phyloP scores from a whole-genome alignment of 2,113 vertebrate species.

The Castor canadensis region DNA sequence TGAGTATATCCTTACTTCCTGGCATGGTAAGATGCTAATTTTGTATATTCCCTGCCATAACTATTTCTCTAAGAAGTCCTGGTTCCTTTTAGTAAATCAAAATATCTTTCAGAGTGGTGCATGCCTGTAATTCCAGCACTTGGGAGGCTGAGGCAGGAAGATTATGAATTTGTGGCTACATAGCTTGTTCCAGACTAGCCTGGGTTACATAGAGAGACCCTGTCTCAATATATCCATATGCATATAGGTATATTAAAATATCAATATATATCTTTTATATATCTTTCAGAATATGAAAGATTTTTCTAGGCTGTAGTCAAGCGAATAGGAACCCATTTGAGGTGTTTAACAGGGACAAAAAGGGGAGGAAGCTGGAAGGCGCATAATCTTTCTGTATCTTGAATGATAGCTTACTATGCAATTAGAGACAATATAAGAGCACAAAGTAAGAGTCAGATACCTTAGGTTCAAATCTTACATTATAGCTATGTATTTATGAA shows the following conservation, averaged over 20 bases:
- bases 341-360: not conserved
- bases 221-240: no score
- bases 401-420: not conserved
- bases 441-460: not conserved
- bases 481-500: constrained; percentile 2
- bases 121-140: no score
- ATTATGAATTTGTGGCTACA: no score
- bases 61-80: not conserved
- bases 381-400: not conserved
- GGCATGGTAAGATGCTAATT: not conserved
- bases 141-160: no score
- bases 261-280: no score
- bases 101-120: no score
- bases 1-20: not conserved
- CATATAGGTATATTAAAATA: no score
- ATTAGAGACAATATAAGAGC: not conserved
- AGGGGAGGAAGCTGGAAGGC: not conserved
- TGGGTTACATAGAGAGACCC: no score
- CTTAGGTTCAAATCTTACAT: not conserved
- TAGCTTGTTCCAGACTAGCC: no score
- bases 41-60: not conserved
- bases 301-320: not conserved
- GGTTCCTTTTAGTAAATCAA: constrained; percentile 26
- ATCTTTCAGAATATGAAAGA: no score
- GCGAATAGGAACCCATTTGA: not conserved